phyloP scores from a whole-genome alignment of 64 coral and sea anemone species.

The Dendronephthya gigantea region DNA sequence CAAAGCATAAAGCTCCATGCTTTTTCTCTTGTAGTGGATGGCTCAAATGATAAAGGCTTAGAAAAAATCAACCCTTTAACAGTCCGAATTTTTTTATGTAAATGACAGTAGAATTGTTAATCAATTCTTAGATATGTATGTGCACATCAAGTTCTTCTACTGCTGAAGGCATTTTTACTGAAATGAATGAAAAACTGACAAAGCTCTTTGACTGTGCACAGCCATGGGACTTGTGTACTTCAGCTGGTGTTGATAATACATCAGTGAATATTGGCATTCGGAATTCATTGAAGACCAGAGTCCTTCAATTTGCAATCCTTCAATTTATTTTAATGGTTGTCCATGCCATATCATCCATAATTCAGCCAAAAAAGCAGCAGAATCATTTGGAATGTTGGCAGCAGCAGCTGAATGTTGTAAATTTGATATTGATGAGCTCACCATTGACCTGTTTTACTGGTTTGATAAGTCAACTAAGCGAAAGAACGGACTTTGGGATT shows the following conservation, averaged over 20 bases:
- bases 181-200: slow-evolving; percentile 36
- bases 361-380: slow-evolving; percentile 26
- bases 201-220: slow-evolving; percentile 17
- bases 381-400: no score
- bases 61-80: slow-evolving; percentile 51
- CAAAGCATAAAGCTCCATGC: slow-evolving; percentile 37
- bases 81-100: slow-evolving; percentile 38
- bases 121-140: slow-evolving; percentile 45
- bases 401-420: slow-evolving; percentile 16
- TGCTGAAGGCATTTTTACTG: slow-evolving; percentile 37
- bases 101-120: slow-evolving; percentile 23
- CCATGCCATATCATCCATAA: slow-evolving; percentile 38
- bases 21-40: slow-evolving; percentile 43
- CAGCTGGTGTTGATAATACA: slow-evolving; percentile 48
- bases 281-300: slow-evolving; percentile 44
- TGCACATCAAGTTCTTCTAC: slow-evolving; percentile 26
- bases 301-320: background rate
- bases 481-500: background rate
- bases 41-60: slow-evolving; percentile 48
- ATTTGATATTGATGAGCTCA: slow-evolving; percentile 30
- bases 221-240: slow-evolving; percentile 37
- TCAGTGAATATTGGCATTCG: slow-evolving; percentile 38
- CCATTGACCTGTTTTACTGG: background rate
- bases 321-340: slow-evolving; percentile 39
- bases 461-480: slow-evolving; percentile 32